phyloP scores from a whole-genome alignment of 2,113 vertebrate species.

The Microcebus murinus region DNA sequence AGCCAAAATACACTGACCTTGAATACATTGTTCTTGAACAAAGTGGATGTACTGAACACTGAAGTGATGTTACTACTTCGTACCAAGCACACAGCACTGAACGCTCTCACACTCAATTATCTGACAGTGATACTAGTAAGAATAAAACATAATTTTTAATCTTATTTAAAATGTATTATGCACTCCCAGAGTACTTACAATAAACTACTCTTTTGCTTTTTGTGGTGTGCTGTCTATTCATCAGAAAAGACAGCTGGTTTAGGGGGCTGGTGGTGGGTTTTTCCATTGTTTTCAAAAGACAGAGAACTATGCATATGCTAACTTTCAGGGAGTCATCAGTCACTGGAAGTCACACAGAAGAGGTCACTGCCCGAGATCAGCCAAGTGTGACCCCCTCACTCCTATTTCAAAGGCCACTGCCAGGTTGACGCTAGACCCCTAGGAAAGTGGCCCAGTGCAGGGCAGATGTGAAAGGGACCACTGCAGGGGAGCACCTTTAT shows the following conservation, averaged over 20 bases:
- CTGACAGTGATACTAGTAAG: background rate
- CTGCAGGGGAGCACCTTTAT: background rate
- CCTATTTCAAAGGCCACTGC: background rate
- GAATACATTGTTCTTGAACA: slow-evolving; percentile 66
- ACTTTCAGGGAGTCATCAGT: background rate
- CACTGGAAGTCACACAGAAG: background rate
- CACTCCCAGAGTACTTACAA: background rate
- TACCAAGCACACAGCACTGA: background rate
- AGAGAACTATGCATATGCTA: background rate
- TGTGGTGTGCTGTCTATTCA: slow-evolving; percentile 1
- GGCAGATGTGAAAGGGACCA: background rate
- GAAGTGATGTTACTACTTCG: background rate
- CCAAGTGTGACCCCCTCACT: background rate
- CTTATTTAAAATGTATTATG: slow-evolving; percentile 53
- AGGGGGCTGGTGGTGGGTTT: slow-evolving; percentile 40
- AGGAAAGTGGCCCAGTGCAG: background rate
- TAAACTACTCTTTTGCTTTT: background rate
- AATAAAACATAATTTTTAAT: slow-evolving; percentile 32
- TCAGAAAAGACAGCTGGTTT: slow-evolving; percentile 53
- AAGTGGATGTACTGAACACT: background rate
- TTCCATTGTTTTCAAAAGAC: slow-evolving; percentile 61
- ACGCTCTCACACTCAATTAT: background rate
- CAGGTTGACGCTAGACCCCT: rapidly evolving
- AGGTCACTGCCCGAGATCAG: background rate
- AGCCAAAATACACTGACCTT: slow-evolving; percentile 79